Evolutionary conservation across 2,888 invertebrate genomes (phyloP), one percentile per base, ranked within the genome.

Genomic region (Venusia cambrica): DNA sequence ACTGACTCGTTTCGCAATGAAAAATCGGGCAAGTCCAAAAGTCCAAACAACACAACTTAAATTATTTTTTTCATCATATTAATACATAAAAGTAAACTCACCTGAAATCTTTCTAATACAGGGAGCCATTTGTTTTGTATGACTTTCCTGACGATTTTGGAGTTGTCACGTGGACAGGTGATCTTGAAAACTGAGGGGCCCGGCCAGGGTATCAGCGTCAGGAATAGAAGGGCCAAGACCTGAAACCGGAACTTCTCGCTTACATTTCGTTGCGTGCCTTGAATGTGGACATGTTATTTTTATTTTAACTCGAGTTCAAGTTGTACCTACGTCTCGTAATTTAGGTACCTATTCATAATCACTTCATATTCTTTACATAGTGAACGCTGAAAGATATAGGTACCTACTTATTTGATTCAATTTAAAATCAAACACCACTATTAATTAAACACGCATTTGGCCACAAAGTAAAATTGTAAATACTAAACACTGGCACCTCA

Each of bases 101-200:
- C 87, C 80, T 95, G 94, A 88, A 95, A 95, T 75, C 95, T 93
- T 67, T 95, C 95, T 79, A 97, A 87, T 43, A 96, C 93, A 34
- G 97, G 96, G 51, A 93, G 90, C 95, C 96, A 96, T 92, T 96
- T 95, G 90, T 92, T 94, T 79, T 95, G 93, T 62, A 96, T 92
- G 48, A 96, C 92, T 83, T 94, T 94, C 65, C 95, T 90, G 48
- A 96, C 96, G 57, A 96, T 91, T 67, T 95, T 92, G 54, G 96
- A 94, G 88, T 93, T 95, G 90, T 95, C 95, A 90, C 94, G 91
- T 60, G 94, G 94, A 72, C 95, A 95, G 56, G 94, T 92, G 64
- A 94, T 92, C 87, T 94, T 94, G 92, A 94, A 94, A 55, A 95
- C 92, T 54, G 93, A 92, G 39, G 94, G 94, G 62, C 94, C 94